Evolutionary conservation across 2,113 vertebrate genomes (phyloP), one percentile per base, ranked within the genome.

Genomic region (Romanogobio albipinnatus): DNA sequence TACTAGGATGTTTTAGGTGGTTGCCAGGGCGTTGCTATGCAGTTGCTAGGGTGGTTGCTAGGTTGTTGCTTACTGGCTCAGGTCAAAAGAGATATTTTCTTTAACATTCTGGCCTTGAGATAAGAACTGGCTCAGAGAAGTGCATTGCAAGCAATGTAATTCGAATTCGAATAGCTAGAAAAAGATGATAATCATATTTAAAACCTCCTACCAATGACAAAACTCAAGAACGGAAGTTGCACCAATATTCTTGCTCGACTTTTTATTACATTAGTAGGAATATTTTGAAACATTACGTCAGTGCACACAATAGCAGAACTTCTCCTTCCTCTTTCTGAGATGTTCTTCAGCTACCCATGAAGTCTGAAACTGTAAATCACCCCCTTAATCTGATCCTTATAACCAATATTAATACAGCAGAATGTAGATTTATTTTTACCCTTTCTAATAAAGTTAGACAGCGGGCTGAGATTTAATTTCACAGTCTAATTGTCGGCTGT

Each of bases 381-480:
- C 39, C n/a, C 24, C 2, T 61, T 64, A 80, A 49, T 43, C 39
- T 22, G 39, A 8, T 58, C 66, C 29, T 29, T 8, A 58, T 14
- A 33, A 76, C 10, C 51, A 10, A 76, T 56, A 61, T 70, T 68
- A 75, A 86, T 71, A 91, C 88, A 80, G 83, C 59, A 85, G 82
- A 89, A 86, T 84, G 87, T 89, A 86, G 49, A 47, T 9, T 59
- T 79, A 61, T 90, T 87, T 86, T 49, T 58, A n/a, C 71, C 13
- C 13, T 4, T 11, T 76, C 5, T 47, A 76, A 58, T 82, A 53
- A 77, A 58, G 56, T 47, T n/a, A 61, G 15, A 47, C 74, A 22
- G 64, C 59, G 45, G 51, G 84, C 64, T 62, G 51, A 47, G 77
- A 78, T 87, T 91, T 89, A 6, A 90, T 90, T 90, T 88, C 84